Evolutionary conservation across 1,140 invertebrate species (phyloP).

Genomic region (Rhagoletis pomonella): DNA sequence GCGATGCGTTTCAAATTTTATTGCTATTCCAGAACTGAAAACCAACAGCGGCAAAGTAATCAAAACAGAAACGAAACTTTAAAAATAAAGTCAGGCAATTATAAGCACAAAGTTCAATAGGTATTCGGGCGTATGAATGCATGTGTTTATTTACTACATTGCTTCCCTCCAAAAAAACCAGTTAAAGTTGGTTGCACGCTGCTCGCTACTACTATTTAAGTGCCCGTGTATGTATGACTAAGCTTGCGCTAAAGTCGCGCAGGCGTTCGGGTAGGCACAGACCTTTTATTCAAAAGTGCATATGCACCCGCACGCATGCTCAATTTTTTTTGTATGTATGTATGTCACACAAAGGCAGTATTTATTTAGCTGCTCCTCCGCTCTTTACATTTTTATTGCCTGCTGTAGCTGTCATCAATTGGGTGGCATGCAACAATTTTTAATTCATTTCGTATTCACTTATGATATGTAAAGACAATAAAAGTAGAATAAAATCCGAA

Average conservation of each 20-base stretch:
- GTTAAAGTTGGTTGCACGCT: neutral
- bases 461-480: neutral
- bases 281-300: neutral
- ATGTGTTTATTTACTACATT: neutral
- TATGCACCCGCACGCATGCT: neutral
- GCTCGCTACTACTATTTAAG: too few species aligned
- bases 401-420: constrained; percentile 11
- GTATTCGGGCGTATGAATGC: neutral
- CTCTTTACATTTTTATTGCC: constrained; percentile 12
- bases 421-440: constrained; percentile 45
- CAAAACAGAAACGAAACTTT: neutral
- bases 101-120: constrained; percentile 1
- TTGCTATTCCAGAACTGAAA: neutral
- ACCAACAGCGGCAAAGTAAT: neutral
- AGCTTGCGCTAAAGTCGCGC: neutral
- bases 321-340: too few species aligned
- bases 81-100: neutral
- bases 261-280: neutral
- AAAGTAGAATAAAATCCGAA: neutral
- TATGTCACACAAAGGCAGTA: neutral
- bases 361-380: neutral
- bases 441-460: neutral
- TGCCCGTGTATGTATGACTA: constrained; percentile 5
- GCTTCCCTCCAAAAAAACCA: neutral
- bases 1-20: constrained; percentile 3